phyloP scores from a whole-genome alignment of 2,113 vertebrate species.

The Acrocephalus arundinaceus region DNA sequence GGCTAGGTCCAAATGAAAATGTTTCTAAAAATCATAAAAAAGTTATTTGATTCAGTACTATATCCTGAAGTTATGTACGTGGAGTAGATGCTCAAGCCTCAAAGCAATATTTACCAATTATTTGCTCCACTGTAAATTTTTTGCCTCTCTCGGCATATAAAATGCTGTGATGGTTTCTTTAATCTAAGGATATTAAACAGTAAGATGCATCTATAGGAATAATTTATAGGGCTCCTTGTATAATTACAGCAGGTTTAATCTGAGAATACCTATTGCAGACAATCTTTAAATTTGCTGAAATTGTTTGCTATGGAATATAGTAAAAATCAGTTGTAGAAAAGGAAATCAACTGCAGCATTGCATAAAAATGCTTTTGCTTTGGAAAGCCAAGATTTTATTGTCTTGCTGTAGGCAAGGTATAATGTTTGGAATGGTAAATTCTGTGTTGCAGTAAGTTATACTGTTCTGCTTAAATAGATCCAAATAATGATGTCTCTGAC shows the following conservation, averaged over 20 bases:
- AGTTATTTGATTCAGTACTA: background rate
- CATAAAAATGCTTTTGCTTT: slow-evolving; percentile 29
- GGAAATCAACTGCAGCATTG: slow-evolving; percentile 55
- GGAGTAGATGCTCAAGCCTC: background rate
- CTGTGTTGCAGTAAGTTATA: background rate
- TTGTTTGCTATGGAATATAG: slow-evolving; percentile 35
- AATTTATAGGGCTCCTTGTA: slow-evolving; percentile 26
- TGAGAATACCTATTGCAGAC: slow-evolving; percentile 40
- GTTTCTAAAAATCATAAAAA: background rate
- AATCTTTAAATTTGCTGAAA: slow-evolving; percentile 61
- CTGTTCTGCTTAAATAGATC: background rate
- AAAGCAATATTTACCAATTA: background rate
- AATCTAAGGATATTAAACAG: slow-evolving; percentile 30
- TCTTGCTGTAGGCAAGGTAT: slow-evolving; percentile 49
- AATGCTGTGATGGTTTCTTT: background rate
- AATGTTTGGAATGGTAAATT: background rate
- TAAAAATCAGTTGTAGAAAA: slow-evolving; percentile 65
- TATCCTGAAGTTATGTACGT: background rate
- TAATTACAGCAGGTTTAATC: slow-evolving; percentile 25
- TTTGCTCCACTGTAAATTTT: background rate
- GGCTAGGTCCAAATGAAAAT: background rate
- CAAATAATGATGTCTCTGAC: background rate
- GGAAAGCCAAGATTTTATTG: slow-evolving; percentile 29
- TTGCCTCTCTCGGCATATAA: background rate
- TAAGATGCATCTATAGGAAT: background rate